Evolutionary conservation across 2,797 vertebrate species (phyloP), one percentile per base, ranked within the genome.

Genomic region (Erethizon dorsatum): DNA sequence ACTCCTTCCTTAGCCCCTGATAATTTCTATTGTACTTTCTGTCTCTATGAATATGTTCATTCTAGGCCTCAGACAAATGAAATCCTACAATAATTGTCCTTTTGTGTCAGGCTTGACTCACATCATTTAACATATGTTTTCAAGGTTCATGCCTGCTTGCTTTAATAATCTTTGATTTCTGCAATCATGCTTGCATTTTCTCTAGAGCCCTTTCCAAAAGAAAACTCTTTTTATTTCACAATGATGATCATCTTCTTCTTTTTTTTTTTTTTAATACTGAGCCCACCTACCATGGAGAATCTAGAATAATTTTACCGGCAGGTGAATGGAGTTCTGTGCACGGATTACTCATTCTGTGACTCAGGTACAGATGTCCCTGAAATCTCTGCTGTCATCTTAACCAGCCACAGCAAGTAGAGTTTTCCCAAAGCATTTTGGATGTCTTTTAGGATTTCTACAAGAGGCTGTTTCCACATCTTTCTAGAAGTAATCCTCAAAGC

Each of bases 371-470:
- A 26, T 2, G 2, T 61, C 73, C 57, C 45, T 71, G 50, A 77
- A 83, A 69, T 83, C 50, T 65, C 56, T 65, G 45, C 26, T 83
- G 6, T 85, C 73, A 85, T 88, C 59, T 26, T 67, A 61, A 83
- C 20, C 54, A 78, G 80, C 37, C 56, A 54, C 4, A 52, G 69
- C 86, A 94, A 67, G 86, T 7, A 71, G 93, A 77, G 26, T 86
- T 80, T 50, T 83, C 90, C 50, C 45, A 50, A 77, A 85, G 41
- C 63, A 69, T 78, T 90, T 90, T 83, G 69, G 84, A 45, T 50
- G 31, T 90, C 56, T 75, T 9, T 73, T 57, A 96, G 52, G 88
- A 93, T 85, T 82, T 94, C 75, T 87, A 89, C 31, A 91, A 92
- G 65, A 90, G 5, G 7, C 45, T 90, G 28, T 86, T 75, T 83